Evolutionary conservation across 2,888 invertebrate genomes (phyloP).

Genomic region (Spatulosminthurus flaviceps): DNA sequence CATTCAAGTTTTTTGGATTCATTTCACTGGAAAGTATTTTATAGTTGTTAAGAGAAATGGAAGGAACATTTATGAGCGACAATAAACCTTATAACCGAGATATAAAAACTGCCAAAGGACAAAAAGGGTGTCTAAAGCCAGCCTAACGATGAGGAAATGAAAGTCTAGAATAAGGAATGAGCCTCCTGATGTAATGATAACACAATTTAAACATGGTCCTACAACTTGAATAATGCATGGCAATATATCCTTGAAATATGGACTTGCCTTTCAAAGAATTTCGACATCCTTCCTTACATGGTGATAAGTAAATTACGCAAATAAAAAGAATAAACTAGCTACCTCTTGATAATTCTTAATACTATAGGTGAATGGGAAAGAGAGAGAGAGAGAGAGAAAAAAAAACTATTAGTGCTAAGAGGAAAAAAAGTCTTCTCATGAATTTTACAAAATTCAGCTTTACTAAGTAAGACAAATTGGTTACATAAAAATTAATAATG

Average conservation of each 20-base stretch:
- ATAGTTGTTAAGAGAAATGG: conserved; percentile 21
- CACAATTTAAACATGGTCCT: conserved; percentile 6
- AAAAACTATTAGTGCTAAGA: no score
- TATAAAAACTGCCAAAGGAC: background rate
- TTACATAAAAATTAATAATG: no score
- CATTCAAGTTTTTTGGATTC: conserved; percentile 7
- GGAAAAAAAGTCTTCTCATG: no score
- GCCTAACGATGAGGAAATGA: conserved; percentile 6
- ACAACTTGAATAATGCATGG: conserved; percentile 3
- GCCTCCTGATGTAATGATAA: background rate
- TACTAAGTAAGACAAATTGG: no score
- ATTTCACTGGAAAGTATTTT: conserved; percentile 18
- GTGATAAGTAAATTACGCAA: background rate
- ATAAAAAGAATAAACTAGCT: no score
- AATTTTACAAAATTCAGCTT: no score
- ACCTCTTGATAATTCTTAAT: no score
- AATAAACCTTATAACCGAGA: conserved; percentile 14
- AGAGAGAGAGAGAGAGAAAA: no score
- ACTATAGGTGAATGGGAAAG: no score
- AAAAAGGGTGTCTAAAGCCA: conserved; percentile 14
- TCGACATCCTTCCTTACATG: background rate
- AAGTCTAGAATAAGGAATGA: conserved; percentile 14
- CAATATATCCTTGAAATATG: background rate
- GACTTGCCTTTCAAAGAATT: background rate
- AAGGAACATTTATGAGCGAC: conserved; percentile 20